Conservation (phyloP, 2,797 vertebrate genomes). For the Aulostomus chinensis region DNA sequence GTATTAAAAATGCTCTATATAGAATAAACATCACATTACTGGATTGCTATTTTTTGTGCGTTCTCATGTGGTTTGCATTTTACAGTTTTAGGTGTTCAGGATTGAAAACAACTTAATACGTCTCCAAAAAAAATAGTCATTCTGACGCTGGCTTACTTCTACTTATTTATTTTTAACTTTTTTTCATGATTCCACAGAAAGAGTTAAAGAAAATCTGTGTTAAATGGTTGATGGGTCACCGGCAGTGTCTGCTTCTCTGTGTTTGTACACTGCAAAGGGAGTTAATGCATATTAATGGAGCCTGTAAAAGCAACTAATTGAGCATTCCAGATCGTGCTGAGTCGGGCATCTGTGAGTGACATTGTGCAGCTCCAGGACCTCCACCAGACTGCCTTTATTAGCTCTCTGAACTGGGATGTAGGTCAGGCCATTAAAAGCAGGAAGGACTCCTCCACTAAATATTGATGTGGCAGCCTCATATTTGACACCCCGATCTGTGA, state of each 20-base stretch:
- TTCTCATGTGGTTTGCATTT: neutral
- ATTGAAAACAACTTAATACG: no score
- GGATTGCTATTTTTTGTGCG: neutral
- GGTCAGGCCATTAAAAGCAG: constrained; percentile 95
- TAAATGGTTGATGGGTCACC: constrained; percentile 42
- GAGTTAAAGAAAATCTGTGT: constrained; percentile 12
- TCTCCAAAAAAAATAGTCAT: no score
- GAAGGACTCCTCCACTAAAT: constrained; percentile 82
- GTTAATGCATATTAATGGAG: constrained; percentile 85
- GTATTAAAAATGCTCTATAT: no score
- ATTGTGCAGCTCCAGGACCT: constrained; percentile 95
- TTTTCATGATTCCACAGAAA: constrained; percentile 22
- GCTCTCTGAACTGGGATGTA: constrained; percentile 96
- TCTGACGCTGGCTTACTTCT: no score
- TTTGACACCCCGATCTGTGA: constrained; percentile 65
- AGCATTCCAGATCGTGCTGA: constrained; percentile 96
- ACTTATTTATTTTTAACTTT: neutral
- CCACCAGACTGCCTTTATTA: constrained; percentile 93
- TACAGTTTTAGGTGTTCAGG: no score
- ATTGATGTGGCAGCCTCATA: constrained; percentile 68
- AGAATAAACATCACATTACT: neutral
- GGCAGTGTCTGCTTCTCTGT: constrained; percentile 61
- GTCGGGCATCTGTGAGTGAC: constrained; percentile 96
- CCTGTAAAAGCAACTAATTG: constrained; percentile 93
- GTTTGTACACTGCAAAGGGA: constrained; percentile 64